Evolutionary conservation across 2,888 invertebrate species (phyloP), one percentile per base, ranked within the genome.

Genomic region (Folsomia candida): DNA sequence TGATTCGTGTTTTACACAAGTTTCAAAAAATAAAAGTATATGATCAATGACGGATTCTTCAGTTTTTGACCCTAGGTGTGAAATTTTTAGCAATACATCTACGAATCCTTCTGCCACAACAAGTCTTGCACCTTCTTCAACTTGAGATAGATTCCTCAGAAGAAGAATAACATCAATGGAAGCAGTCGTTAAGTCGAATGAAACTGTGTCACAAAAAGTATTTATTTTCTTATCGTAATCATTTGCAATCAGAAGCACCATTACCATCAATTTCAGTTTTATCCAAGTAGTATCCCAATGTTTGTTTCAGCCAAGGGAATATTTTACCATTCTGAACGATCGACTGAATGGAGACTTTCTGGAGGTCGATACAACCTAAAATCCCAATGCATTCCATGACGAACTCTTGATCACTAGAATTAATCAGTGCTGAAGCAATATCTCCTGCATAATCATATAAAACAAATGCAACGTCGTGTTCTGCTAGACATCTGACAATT

Each of bases 351-450:
- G 69, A 66, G 2, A 71, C 73, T n/a, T 28, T 20, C 14, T 67
- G 29, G 6, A 58, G 62, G 25, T 74, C 64, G 6, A 74, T 24
- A 51, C 68, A 29, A n/a, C 57, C 47, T 24, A 76, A 62, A 4
- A 64, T 70, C 1, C 76, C 74, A 2, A 76, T 64, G 25, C 76
- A 76, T 25, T 76, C 76, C 14, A 73, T 22, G 22, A 73, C 71
- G 61, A 73, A 76, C 27, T 74, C 73, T 6, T 69, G 26, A 3
- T 69, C 68, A 14, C 68, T 68, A n/a, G 73, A 74, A 29, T 65
- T 59, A 18, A 68, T 68, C 24, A 74, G 47, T 1, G 76, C 69
- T 59, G 64, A 62, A 0, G 73, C 71, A 61, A 76, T 73, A 25
- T 74, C 74, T 6, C 73, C 74, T 2, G 69, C 71, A 27, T 63